Conservation (phyloP, 2,113 vertebrate species). For the Meleagris gallopavo region DNA sequence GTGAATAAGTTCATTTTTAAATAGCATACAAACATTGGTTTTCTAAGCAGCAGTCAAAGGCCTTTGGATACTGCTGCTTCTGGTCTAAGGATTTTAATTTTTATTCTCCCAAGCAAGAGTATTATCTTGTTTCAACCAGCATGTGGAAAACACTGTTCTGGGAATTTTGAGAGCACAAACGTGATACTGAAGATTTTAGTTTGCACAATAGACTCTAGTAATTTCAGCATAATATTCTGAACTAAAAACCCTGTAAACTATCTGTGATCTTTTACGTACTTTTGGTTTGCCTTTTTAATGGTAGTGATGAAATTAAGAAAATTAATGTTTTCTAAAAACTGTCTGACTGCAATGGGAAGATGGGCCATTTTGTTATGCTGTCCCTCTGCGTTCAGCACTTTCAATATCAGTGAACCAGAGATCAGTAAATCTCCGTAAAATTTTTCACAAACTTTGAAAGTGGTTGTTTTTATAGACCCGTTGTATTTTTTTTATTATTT, state of each 20-base stretch:
- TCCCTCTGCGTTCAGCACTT: fast-evolving
- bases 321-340: neutral
- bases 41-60: neutral
- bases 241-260: neutral
- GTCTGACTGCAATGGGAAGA: neutral
- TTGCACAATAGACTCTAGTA: neutral
- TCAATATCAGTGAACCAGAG: neutral
- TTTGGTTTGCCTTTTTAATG: neutral
- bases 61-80: neutral
- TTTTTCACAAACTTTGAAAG: neutral
- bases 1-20: neutral
- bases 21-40: neutral
- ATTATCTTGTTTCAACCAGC: neutral
- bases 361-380: neutral
- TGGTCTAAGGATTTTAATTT: neutral
- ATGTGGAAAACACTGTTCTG: neutral
- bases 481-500: neutral
- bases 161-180: neutral
- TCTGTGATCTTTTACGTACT: neutral
- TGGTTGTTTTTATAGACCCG: neutral
- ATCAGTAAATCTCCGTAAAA: neutral
- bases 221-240: neutral
- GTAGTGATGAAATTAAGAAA: neutral
- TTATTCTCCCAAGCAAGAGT: neutral
- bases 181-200: neutral